Evolutionary conservation across 2,888 invertebrate genomes (phyloP), one percentile per base, ranked within the genome.

Genomic region (Stenotaenia linearis): DNA sequence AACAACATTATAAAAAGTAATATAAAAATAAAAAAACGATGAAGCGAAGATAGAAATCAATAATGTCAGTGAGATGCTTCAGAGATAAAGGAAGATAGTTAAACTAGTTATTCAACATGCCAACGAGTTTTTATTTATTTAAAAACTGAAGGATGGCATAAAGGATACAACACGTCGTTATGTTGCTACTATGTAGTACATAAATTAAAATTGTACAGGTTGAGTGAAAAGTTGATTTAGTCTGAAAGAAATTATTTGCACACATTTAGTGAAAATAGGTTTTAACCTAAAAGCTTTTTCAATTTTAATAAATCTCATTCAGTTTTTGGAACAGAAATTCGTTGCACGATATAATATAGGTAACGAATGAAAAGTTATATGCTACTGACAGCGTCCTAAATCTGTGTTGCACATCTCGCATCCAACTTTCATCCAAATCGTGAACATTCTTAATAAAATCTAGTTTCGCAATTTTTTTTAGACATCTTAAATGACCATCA

Each of bases 341-440:
- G 25, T 69, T n/a, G 69, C 69, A 69, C 69, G 69, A 69, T 25
- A 69, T 69, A 69, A 69, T 69, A 28, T 69, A 25, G 69, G 69
- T 28, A 69, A 69, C 69, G 69, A 69, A n/a, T n/a, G n/a, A n/a
- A n/a, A n/a, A n/a, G n/a, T n/a, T n/a, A n/a, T n/a, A n/a, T n/a
- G 28, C 10, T 28, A 25, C 69, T 69, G 69, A 69, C 69, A 69
- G 25, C 69, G 69, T 69, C 10, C 69, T 69, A 69, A 6, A 69
- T 69, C 28, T 69, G 12, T 12, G 25, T 69, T 50, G 23, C 69
- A 69, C 28, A 69, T 69, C 69, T 69, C 12, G 25, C 10, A 25
- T 28, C 69, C 69, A 15, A 69, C 3, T 69, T 69, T 69, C 50
- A 28, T 69, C 61, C 56, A 69, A 69, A 28, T 28, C 69, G 69